These are phyloP conservation scores for Julus scanicus DNA, from an alignment of 2,888 invertebrate genomes.

Conservation along the genomic window DNA sequence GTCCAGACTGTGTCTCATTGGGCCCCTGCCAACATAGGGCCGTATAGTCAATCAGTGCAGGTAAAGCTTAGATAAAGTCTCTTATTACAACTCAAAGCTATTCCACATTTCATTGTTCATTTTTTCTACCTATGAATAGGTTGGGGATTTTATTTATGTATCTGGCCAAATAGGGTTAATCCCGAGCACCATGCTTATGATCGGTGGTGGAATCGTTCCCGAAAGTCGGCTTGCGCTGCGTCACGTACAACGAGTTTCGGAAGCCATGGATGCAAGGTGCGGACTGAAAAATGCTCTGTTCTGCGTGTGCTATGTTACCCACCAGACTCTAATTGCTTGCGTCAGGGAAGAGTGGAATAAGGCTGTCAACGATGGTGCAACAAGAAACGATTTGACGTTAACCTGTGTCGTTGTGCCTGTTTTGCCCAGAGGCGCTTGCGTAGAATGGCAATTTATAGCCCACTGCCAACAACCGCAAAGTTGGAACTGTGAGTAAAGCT, in stretches of 20 bases:
- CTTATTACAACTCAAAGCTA: neutral
- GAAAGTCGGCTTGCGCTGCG: slow-evolving; percentile 86
- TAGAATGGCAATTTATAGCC: slow-evolving; percentile 96
- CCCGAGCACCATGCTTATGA: slow-evolving; percentile 80
- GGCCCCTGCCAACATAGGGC: slow-evolving; percentile 98
- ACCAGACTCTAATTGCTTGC: slow-evolving; percentile 76
- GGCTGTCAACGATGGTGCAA: slow-evolving; percentile 69
- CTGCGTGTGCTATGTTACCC: slow-evolving; percentile 88
- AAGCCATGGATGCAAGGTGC: slow-evolving; percentile 79
- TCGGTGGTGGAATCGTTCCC: slow-evolving; percentile 77
- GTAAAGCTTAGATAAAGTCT: slow-evolving; percentile 66
- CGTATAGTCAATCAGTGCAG: slow-evolving; percentile 92
- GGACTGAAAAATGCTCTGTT: slow-evolving; percentile 85
- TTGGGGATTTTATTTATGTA: slow-evolving; percentile 84
- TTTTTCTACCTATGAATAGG: slow-evolving; percentile 67
- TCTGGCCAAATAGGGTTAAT: slow-evolving; percentile 93
- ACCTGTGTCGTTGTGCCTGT: slow-evolving; percentile 80
- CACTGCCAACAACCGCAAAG: neutral
- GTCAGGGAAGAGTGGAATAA: slow-evolving; percentile 82
- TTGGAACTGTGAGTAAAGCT: neutral
- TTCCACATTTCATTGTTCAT: neutral
- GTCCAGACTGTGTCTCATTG: slow-evolving; percentile 96
- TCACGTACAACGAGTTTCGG: slow-evolving; percentile 84
- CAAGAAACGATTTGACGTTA: slow-evolving; percentile 71
- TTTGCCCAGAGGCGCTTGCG: slow-evolving; percentile 81